Evolutionary conservation across 2,113 vertebrate genomes (phyloP).

Genomic region (Coracopsis vasa): DNA sequence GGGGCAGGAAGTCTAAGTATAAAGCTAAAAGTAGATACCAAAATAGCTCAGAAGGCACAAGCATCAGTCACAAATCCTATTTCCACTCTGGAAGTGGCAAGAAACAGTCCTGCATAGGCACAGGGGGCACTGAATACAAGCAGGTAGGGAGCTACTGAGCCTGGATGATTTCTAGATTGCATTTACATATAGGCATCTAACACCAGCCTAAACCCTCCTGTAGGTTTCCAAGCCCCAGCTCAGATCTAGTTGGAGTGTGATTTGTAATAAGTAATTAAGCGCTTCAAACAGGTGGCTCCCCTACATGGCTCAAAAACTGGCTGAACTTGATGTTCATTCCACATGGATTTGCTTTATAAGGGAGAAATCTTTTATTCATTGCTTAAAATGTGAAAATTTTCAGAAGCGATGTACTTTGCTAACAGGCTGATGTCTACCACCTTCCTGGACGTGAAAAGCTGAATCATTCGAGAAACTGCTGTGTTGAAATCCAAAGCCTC

Average conservation of each 20-base stretch:
- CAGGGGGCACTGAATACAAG: too few species aligned
- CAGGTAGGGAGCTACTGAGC: neutral
- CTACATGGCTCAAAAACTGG: neutral
- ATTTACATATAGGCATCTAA: neutral
- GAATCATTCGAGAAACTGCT: neutral
- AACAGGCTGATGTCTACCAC: neutral
- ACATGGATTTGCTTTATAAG: neutral
- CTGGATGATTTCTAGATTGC: accelerated
- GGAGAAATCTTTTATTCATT: neutral
- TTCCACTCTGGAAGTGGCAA: neutral
- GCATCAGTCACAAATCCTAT: neutral
- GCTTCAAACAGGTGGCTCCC: neutral
- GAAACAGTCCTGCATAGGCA: neutral
- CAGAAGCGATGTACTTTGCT: neutral
- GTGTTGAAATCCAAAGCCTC: neutral
- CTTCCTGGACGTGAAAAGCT: neutral
- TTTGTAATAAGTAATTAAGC: neutral
- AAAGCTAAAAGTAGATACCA: neutral
- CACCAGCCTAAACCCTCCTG: neutral
- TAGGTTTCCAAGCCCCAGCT: neutral
- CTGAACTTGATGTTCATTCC: neutral
- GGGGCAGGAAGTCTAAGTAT: neutral
- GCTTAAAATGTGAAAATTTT: neutral
- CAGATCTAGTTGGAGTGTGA: neutral
- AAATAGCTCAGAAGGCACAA: neutral